Evolutionary conservation across 37 sponge, comb jelly and placozoan genomes (phyloP).

Genomic region (Hormiphora californensis): DNA sequence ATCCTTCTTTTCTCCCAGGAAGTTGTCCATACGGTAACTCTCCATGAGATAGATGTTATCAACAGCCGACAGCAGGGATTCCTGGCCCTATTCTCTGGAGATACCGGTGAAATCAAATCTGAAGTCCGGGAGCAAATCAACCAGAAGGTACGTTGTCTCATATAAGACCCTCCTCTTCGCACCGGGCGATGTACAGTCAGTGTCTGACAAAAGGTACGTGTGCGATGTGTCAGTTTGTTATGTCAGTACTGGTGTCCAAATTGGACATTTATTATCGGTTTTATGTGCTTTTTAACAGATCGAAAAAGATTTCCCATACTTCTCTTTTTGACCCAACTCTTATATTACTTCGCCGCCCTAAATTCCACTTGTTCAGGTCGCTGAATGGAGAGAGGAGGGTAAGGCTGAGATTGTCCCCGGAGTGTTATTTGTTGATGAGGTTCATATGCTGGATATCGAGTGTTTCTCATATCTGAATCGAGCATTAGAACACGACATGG

Average conservation of each 20-base stretch:
- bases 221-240: no score
- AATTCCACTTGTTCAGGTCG: slow-evolving; percentile 57
- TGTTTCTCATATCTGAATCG: slow-evolving; percentile 98
- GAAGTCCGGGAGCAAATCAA: slow-evolving; percentile 98
- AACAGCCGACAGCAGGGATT: slow-evolving; percentile 94
- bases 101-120: slow-evolving; percentile 91
- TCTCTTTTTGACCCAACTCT: no score
- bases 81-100: slow-evolving; percentile 95
- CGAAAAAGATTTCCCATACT: no score
- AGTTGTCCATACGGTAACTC: slow-evolving; percentile 95
- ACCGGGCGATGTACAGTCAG: no score
- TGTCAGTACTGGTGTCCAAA: no score
- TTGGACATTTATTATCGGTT: no score
- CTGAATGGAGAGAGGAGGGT: slow-evolving; percentile 98
- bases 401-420: slow-evolving; percentile 98
- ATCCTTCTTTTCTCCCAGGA: no score
- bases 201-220: no score
- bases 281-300: no score
- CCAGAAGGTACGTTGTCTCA: no score
- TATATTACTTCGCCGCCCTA: neutral
- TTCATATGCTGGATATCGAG: slow-evolving; percentile 99
- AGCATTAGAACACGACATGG: slow-evolving; percentile 92
- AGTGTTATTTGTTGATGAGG: slow-evolving; percentile 95
- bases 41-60: slow-evolving; percentile 98
- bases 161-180: no score